These are phyloP conservation scores for Labia minor DNA, from an alignment of 2,888 invertebrate species.

Conservation along the genomic window DNA sequence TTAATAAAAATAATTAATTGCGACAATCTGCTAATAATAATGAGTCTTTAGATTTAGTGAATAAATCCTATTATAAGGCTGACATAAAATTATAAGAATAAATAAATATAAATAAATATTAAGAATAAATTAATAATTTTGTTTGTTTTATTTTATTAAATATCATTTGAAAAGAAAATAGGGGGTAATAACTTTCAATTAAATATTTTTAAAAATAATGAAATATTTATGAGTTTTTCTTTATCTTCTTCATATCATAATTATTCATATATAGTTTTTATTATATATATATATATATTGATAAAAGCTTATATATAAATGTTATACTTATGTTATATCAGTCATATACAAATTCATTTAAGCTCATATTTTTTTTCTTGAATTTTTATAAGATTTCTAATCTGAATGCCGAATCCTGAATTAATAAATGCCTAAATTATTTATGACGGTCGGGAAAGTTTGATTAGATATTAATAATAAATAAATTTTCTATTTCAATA, in stretches of 20 bases:
- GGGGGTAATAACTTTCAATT: no score
- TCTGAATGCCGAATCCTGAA: not conserved
- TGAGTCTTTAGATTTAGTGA: no score
- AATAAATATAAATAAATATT: no score
- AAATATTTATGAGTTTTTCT: constrained; percentile 2
- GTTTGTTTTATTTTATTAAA: no score
- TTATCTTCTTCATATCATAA: not conserved
- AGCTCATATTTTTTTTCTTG: not conserved
- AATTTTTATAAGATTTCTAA: not conserved
- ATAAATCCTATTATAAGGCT: no score
- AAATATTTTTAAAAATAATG: not conserved
- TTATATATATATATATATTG: not conserved
- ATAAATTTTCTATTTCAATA: no score
- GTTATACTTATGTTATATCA: not conserved
- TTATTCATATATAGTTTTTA: not conserved
- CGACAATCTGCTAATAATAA: no score
- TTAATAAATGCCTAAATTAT: constrained; percentile 15
- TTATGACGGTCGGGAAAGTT: constrained; percentile 32
- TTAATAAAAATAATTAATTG: no score
- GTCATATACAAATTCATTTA: not conserved
- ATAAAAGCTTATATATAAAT: no score
- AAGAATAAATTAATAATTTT: no score
- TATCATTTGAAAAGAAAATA: no score
- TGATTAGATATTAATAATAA: not conserved
- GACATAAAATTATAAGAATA: no score